Base-by-base conservation (phyloP, 2,113 vertebrate species). In the Ailurus styani region DNA sequence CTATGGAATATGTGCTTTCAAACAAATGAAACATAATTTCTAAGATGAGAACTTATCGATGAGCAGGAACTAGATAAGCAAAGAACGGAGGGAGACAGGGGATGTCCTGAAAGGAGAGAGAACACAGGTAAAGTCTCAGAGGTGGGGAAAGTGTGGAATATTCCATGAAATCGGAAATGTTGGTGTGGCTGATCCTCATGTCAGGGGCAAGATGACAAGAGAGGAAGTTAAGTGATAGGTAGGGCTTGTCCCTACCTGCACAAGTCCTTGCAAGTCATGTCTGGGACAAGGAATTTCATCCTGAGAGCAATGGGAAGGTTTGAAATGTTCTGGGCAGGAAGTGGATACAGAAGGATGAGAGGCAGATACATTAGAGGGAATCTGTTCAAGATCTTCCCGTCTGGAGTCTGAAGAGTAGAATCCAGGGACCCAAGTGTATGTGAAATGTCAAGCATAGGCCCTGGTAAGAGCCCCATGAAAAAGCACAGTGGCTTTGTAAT, bases 81-180 rank as follows among this genome's bases (percentile, higher is more conserved):
- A 72, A 68, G 10, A 31, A 88, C 11, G 7, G 23, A 31, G 7
- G 1, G 21, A 40, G 8, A 42, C 10, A 31, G 6, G 25, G 18
- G 12, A 1, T 47, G 20, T 84, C 37, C 64, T 23, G 7, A 90
- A 88, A 15, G 23, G 9, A 91, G 6, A 2, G 23, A 55, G 5
- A 64, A 9, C 31, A 15, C 25, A 34, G 11, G 0, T 7, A 31
- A 23, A 55, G 57, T 17, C 37, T 10, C 1, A 0, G 31, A 68
- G 42, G 3, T 52, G 25, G 25, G 1, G 13, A 37, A 81, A 54
- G 23, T 25, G 3, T 12, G 42, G 12, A 31, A 10, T 0, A 0
- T 82, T 40, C 23, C 7, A 31, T 81, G 17, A 88, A 52, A 94
- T 72, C 40, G 34, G 60, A 75, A 20, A 4, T 6, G 11, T 37